A percentile compares a stretch with the other conserved stretches of the same genome.
Evolutionary conservation across 37 sponge, comb jelly and placozoan species (phyloP).

Genomic region (Oopsacas minuta): DNA sequence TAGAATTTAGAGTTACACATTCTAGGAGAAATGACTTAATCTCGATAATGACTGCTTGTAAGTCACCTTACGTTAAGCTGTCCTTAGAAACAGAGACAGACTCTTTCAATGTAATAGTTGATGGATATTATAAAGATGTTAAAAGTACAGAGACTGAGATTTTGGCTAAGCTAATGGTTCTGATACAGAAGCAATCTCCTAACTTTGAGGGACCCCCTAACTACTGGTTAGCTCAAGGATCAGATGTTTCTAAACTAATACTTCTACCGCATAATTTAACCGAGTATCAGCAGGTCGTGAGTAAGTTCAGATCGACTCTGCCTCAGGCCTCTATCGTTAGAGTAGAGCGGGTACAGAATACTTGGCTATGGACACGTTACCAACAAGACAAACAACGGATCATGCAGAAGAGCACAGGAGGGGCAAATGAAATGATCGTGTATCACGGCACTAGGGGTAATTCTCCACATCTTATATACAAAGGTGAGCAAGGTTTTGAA

Average conservation of each 20-base stretch:
- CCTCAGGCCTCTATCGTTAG: background rate
- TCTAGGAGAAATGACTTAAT: background rate
- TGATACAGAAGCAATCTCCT: background rate
- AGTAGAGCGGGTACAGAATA: constrained; percentile 57
- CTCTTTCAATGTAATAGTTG: background rate
- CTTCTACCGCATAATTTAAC: background rate
- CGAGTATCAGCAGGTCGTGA: constrained; percentile 36
- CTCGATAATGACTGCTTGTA: background rate
- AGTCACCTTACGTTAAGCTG: background rate
- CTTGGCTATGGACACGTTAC: constrained; percentile 59
- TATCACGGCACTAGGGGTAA: constrained; percentile 68
- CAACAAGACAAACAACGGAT: constrained; percentile 31
- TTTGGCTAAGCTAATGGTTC: background rate
- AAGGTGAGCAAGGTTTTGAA: constrained; percentile 64
- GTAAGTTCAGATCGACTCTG: constrained; percentile 37
- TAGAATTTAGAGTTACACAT: background rate
- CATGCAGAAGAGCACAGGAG: constrained; percentile 38
- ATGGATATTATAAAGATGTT: background rate
- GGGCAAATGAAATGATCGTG: constrained; percentile 44
- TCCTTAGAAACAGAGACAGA: background rate
- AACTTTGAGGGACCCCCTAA: background rate
- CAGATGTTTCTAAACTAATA: background rate
- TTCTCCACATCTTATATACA: constrained; percentile 46
- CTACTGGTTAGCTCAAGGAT: background rate
- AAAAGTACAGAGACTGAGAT: background rate